Conservation (phyloP, 2,888 invertebrate genomes). For the Ormyrus nitidulus region DNA sequence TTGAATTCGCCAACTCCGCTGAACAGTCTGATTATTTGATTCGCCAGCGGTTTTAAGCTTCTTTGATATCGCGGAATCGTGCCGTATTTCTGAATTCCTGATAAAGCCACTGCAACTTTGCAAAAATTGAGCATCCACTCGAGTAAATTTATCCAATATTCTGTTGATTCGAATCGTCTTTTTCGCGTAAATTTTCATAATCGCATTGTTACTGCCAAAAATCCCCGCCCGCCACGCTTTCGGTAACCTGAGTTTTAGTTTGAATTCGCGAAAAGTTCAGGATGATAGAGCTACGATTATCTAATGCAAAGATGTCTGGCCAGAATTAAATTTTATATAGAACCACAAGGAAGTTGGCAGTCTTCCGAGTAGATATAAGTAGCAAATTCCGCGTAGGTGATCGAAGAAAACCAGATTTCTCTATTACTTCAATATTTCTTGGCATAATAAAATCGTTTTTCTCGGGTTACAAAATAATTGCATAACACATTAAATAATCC, state of each 20-base stretch:
- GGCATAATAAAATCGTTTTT: background rate
- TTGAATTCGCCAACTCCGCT: background rate
- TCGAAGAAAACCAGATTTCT: background rate
- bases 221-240: too few species aligned
- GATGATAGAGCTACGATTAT: background rate
- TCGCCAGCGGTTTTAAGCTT: constrained; percentile 4
- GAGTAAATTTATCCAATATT: too few species aligned
- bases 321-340: constrained; percentile 5
- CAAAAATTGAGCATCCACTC: too few species aligned
- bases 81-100: too few species aligned
- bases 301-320: background rate
- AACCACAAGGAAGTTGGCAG: constrained; percentile 10
- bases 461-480: background rate
- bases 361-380: constrained; percentile 3
- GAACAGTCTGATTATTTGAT: constrained; percentile 28
- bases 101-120: too few species aligned
- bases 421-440: background rate
- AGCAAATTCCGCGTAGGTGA: constrained; percentile 1
- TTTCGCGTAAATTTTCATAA: too few species aligned
- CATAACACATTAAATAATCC: background rate
- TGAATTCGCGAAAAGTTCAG: too few species aligned
- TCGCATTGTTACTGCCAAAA: too few species aligned
- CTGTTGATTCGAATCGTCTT: too few species aligned
- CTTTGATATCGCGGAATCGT: too few species aligned
- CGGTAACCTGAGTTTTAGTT: too few species aligned